These are phyloP conservation scores for Apaloderma vittatum DNA, from an alignment of 2,113 vertebrate species.

Conservation along the genomic window DNA sequence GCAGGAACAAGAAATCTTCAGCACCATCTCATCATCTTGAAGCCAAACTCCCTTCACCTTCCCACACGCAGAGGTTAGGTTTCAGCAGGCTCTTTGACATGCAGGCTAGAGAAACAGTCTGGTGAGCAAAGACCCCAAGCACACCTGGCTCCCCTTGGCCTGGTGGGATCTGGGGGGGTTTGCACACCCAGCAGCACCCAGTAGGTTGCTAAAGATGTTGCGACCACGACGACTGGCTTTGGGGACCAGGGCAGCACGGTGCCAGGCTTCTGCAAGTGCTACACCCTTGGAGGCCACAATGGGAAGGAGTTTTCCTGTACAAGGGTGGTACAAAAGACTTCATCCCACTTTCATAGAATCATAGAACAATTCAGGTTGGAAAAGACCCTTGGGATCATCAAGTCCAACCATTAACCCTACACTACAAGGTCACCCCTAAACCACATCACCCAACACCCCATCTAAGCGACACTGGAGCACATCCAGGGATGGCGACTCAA, in stretches of 20 bases:
- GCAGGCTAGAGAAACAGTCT: background rate
- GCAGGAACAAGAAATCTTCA: background rate
- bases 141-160: background rate
- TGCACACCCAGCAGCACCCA: background rate
- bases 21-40: rapidly evolving
- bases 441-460: too few species aligned
- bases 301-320: background rate
- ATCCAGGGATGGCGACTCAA: too few species aligned
- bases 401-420: too few species aligned
- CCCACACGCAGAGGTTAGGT: rapidly evolving
- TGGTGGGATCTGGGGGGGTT: background rate
- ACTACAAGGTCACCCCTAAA: too few species aligned
- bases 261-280: background rate
- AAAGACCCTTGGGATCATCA: too few species aligned
- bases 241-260: too few species aligned
- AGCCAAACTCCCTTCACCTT: background rate
- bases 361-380: too few species aligned
- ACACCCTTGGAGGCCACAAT: rapidly evolving
- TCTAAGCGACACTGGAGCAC: too few species aligned
- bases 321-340: background rate
- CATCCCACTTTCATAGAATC: background rate
- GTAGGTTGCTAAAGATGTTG: background rate
- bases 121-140: background rate
- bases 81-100: background rate
- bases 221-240: rapidly evolving